A percentile compares a stretch with the other conserved stretches of the same genome.
Conservation (phyloP, 2,888 invertebrate genomes). For the Drosophila macrospina region DNA sequence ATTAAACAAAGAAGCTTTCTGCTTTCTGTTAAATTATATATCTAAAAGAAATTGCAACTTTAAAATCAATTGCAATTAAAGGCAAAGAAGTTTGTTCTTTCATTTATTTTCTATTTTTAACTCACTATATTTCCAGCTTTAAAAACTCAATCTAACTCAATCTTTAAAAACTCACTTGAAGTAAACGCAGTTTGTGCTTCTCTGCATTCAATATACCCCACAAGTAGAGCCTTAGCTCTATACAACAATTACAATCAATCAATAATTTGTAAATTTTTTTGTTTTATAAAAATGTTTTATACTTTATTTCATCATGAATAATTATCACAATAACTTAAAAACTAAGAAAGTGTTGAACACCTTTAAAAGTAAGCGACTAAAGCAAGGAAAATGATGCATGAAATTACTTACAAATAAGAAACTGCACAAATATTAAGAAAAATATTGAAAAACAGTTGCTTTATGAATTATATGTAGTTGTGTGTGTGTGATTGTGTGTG, state of each 20-base stretch:
- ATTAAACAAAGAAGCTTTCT: too few species aligned
- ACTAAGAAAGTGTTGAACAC: slow-evolving; percentile 65
- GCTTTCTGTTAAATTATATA: too few species aligned
- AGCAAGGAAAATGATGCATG: slow-evolving; percentile 57
- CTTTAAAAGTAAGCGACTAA: slow-evolving; percentile 38
- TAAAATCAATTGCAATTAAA: too few species aligned
- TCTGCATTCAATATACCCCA: too few species aligned
- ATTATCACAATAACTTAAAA: slow-evolving; percentile 74
- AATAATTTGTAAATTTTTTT: not conserved
- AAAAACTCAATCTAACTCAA: too few species aligned
- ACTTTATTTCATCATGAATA: slow-evolving; percentile 62
- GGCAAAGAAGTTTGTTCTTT: too few species aligned
- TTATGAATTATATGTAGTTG: slow-evolving; percentile 28
- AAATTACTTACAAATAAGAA: slow-evolving; percentile 51
- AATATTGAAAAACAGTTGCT: slow-evolving; percentile 50
- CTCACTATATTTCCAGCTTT: too few species aligned
- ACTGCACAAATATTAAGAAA: slow-evolving; percentile 71
- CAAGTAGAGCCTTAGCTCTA: not conserved
- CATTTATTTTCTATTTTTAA: too few species aligned
- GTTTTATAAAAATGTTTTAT: slow-evolving; percentile 11
- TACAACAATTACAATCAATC: not conserved
- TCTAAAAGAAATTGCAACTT: too few species aligned
- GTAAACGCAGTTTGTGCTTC: too few species aligned
- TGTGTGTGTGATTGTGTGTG: slow-evolving; percentile 22
- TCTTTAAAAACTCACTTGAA: too few species aligned